Evolutionary conservation across 2,113 vertebrate species (phyloP).

Genomic region (Ceuthmochares aereus): DNA sequence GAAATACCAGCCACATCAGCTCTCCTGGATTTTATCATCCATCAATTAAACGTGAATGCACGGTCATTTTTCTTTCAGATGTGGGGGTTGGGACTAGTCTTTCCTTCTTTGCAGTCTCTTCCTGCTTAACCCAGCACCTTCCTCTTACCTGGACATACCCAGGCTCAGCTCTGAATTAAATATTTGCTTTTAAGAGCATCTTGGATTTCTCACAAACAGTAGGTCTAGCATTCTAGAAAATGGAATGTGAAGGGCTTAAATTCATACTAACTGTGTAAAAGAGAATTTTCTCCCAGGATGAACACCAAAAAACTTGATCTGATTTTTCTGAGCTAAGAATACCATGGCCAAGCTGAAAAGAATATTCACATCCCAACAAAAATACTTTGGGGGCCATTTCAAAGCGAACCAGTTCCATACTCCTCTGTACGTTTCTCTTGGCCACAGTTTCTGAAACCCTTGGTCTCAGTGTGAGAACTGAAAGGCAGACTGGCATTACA

Average conservation of each 20-base stretch:
- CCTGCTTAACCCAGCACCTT: background rate
- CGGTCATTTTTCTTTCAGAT: background rate
- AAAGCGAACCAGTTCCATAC: background rate
- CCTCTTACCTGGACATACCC: background rate
- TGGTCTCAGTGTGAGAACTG: background rate
- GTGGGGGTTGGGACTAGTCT: too few species aligned
- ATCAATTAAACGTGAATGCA: background rate
- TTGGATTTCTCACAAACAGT: background rate
- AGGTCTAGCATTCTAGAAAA: slow-evolving; percentile 14
- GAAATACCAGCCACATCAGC: background rate
- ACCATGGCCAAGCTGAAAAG: background rate
- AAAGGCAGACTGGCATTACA: background rate
- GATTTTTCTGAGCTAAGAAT: slow-evolving; percentile 20
- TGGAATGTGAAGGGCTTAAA: background rate
- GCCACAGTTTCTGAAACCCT: background rate
- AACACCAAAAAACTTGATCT: slow-evolving; percentile 43
- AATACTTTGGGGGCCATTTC: background rate
- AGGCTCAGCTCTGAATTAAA: accelerated
- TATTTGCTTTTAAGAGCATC: background rate
- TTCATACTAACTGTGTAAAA: slow-evolving; percentile 19
- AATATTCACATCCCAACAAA: background rate
- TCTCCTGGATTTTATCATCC: background rate
- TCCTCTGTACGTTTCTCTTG: background rate
- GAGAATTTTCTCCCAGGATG: slow-evolving; percentile 3
- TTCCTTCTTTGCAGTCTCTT: background rate